phyloP scores from a whole-genome alignment of 2,888 invertebrate species.

The Serripes groenlandicus region DNA sequence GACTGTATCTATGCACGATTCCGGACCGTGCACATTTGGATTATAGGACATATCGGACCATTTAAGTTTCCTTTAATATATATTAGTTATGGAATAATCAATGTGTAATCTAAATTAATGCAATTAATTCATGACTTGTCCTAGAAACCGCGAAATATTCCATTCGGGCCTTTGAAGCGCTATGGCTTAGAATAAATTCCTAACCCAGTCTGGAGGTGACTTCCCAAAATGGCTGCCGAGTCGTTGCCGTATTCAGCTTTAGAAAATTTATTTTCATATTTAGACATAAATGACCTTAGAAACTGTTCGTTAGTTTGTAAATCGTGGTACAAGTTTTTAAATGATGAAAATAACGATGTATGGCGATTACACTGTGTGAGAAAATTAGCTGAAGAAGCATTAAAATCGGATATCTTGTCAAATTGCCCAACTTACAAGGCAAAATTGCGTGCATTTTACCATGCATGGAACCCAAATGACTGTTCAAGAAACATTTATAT shows the following conservation, averaged over 20 bases:
- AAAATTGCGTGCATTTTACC: conserved; percentile 95
- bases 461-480: conserved; percentile 99
- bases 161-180: too few relatives aligned
- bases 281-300: conserved; percentile 94
- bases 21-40: too few relatives aligned
- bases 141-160: too few relatives aligned
- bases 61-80: too few relatives aligned
- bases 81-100: too few relatives aligned
- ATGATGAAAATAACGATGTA: conserved; percentile 97
- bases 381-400: conserved; percentile 94
- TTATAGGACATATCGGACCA: too few relatives aligned
- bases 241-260: conserved; percentile 81
- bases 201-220: conserved; percentile 22
- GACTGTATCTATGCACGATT: background rate
- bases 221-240: conserved; percentile 79
- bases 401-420: conserved; percentile 96
- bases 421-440: conserved; percentile 96
- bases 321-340: conserved; percentile 95
- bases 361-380: conserved; percentile 96
- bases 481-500: conserved; percentile 99
- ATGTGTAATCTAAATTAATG: too few relatives aligned
- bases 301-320: conserved; percentile 97
- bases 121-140: too few relatives aligned
- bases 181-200: background rate
- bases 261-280: conserved; percentile 91